Conservation (phyloP, 2,888 invertebrate species). For the Operophtera brumata region DNA sequence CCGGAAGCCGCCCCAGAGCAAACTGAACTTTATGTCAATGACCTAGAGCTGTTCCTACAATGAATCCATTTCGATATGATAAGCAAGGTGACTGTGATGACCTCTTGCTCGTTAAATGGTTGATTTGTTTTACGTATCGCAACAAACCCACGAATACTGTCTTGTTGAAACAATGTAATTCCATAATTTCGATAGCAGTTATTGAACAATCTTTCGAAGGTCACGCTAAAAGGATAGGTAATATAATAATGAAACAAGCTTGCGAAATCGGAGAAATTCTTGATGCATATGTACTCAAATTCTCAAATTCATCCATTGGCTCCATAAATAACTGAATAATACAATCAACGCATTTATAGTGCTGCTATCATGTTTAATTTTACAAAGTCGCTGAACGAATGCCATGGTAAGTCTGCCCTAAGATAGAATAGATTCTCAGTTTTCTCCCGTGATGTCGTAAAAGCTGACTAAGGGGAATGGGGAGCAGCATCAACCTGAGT, state of each 20-base stretch:
- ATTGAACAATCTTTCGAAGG: background rate
- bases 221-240: background rate
- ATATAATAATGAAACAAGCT: background rate
- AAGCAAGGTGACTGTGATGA: slow-evolving; percentile 47
- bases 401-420: too few species aligned
- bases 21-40: slow-evolving; percentile 39
- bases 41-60: slow-evolving; percentile 29
- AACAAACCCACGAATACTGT: slow-evolving; percentile 17
- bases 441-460: too few species aligned
- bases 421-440: too few species aligned
- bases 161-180: slow-evolving; percentile 13
- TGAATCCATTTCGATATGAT: slow-evolving; percentile 30
- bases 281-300: background rate
- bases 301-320: background rate
- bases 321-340: background rate
- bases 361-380: slow-evolving; percentile 2
- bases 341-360: background rate
- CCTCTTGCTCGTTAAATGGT: slow-evolving; percentile 40
- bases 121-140: slow-evolving; percentile 39
- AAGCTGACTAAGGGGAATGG: too few species aligned
- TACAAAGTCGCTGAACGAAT: slow-evolving; percentile 23
- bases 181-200: background rate
- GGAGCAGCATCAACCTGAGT: too few species aligned
- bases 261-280: background rate
- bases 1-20: slow-evolving; percentile 26